phyloP scores from a whole-genome alignment of 2,888 invertebrate genomes.

The Hydropsyche betteni region DNA sequence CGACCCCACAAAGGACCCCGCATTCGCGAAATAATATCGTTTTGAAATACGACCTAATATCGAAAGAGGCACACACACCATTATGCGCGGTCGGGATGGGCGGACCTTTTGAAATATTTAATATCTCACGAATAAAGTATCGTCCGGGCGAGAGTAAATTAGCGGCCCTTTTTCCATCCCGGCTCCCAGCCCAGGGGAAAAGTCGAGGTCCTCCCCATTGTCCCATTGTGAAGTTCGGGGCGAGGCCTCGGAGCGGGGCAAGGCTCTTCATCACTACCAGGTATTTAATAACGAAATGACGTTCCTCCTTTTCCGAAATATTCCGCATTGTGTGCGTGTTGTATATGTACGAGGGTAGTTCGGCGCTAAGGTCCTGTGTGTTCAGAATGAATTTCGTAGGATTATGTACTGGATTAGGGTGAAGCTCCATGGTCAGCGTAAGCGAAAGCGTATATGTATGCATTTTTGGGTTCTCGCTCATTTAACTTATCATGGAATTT shows the following conservation, averaged over 20 bases:
- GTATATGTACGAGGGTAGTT: not conserved
- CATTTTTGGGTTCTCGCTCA: no score
- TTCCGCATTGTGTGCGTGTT: constrained; percentile 11
- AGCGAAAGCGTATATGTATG: no score
- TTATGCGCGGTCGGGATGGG: not conserved
- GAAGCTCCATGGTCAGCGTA: no score
- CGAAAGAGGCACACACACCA: not conserved
- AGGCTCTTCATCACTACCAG: constrained; percentile 33
- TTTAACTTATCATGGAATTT: no score
- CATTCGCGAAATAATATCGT: constrained; percentile 32
- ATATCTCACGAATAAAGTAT: constrained; percentile 38
- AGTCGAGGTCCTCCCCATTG: not conserved
- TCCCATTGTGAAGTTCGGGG: constrained; percentile 21
- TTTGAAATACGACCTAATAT: constrained; percentile 30
- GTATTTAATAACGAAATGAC: constrained; percentile 35
- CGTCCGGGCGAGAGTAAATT: constrained; percentile 26
- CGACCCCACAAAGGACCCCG: constrained; percentile 9
- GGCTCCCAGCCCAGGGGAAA: constrained; percentile 7
- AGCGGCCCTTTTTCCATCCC: constrained; percentile 23
- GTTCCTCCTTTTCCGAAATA: constrained; percentile 6
- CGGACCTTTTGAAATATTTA: constrained; percentile 31
- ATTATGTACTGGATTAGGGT: no score
- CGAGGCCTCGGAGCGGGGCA: not conserved
- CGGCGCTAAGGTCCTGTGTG: not conserved
- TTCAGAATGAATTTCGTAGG: not conserved